phyloP scores from a whole-genome alignment of 1,140 invertebrate species.

The Temnothorax longispinosus region DNA sequence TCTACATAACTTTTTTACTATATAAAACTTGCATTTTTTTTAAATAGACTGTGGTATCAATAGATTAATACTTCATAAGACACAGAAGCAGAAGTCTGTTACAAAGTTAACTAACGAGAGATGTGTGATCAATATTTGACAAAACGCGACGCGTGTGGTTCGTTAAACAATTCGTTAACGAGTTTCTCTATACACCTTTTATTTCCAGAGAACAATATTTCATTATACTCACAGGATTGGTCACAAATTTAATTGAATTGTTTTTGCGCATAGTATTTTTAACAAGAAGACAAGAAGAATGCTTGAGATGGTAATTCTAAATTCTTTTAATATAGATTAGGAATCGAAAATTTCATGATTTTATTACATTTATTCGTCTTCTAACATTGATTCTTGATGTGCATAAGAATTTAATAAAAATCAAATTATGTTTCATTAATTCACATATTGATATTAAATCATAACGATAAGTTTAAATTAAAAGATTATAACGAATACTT shows the following conservation, averaged over 20 bases:
- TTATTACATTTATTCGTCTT: background rate
- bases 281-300: background rate
- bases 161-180: slow-evolving; percentile 41
- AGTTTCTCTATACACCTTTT: slow-evolving; percentile 12
- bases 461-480: slow-evolving; percentile 16
- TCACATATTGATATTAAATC: slow-evolving; percentile 3
- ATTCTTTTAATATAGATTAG: background rate
- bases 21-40: background rate
- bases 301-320: background rate
- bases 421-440: background rate
- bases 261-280: background rate
- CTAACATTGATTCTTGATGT: background rate
- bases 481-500: background rate
- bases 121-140: slow-evolving; percentile 26
- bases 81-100: background rate
- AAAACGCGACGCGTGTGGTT: background rate
- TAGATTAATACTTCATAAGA: background rate
- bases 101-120: slow-evolving; percentile 8
- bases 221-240: background rate
- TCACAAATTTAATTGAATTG: background rate
- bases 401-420: slow-evolving; percentile 1
- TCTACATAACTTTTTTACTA: background rate
- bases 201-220: slow-evolving; percentile 18
- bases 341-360: background rate
- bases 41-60: background rate